A percentile compares a stretch with the other conserved stretches of the same genome.
phyloP scores from a whole-genome alignment of 2,113 vertebrate genomes.

The Nothocercus julius region DNA sequence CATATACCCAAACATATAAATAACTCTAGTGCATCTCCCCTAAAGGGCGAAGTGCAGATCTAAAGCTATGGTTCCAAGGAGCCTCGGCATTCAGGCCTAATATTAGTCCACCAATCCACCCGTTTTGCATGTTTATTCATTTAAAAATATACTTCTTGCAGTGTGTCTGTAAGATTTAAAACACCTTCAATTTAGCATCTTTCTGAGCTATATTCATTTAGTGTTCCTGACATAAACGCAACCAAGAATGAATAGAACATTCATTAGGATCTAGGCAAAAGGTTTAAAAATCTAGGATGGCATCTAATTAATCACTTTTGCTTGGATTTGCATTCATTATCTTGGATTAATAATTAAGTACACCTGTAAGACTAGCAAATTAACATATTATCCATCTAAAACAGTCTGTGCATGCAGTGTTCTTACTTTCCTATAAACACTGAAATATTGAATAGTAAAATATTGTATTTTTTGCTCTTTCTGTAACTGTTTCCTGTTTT shows the following conservation, averaged over 20 bases:
- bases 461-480: neutral
- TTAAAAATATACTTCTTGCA: conserved; percentile 45
- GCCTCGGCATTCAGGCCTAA: conserved; percentile 9
- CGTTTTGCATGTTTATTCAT: neutral
- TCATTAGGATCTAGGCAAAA: neutral
- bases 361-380: neutral
- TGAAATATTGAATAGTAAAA: neutral
- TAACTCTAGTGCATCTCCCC: conserved; percentile 26
- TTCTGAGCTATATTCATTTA: neutral
- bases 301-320: neutral
- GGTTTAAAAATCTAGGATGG: neutral
- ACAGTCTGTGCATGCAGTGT: neutral
- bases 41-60: conserved; percentile 62
- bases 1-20: conserved; percentile 32
- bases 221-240: neutral
- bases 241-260: neutral
- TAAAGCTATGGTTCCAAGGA: conserved; percentile 27
- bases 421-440: neutral
- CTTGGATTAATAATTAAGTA: neutral
- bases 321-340: neutral
- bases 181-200: neutral
- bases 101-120: conserved; percentile 6
- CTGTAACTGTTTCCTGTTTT: neutral
- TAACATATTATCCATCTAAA: neutral
- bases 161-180: neutral